Evolutionary conservation across 35 echinoderm and acorn worm species (phyloP), one percentile per base, ranked within the genome.

Genomic region (Holothuria glaberrima): DNA sequence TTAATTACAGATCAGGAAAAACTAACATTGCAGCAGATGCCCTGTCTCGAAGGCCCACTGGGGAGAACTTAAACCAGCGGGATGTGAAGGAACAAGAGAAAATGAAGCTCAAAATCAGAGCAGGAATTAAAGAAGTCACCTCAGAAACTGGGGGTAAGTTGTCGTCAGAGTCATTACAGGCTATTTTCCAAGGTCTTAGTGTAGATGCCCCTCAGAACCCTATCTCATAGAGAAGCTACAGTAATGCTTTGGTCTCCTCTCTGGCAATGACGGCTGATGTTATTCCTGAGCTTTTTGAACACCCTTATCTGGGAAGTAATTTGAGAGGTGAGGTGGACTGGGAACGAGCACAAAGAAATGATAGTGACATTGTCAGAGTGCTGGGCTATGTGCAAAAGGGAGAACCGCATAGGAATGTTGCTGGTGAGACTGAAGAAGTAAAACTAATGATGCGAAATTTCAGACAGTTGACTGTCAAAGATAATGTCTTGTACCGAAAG

Each of bases 401-500:
- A 30, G 36, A 41, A 48, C 86, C 73, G 31, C 90, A 80, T n/a
- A 18, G 17, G 30, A 67, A 58, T 20, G 18, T 30, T 29, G 30
- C 50, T 1, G 1, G 5, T 0, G 57, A 68, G 25, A 31, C 83
- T 45, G 24, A 88, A 2, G 84, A 80, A 56, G 70, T 76, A 27
- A 75, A 78, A 26, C 45, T 77, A 14, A 69, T 92, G 80, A 45
- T 88, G 28, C 6, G 75, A 66, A 44, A 69, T 22, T 93, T 32
- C 4, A 63, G 50, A 22, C 73, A 84, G 21, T 61, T 93, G 12
- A 16, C 6, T 4, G 13, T 93, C 1, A 33, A 48, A 48, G 77
- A 71, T 75, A 66, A 68, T 82, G 54, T 93, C 10, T 31, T 93
- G 46, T 89, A 93, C 61, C 4, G 92, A 31, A 66, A 52, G 44